Evolutionary conservation across 2,797 vertebrate genomes (phyloP).

Genomic region (Smutsia gigantea): DNA sequence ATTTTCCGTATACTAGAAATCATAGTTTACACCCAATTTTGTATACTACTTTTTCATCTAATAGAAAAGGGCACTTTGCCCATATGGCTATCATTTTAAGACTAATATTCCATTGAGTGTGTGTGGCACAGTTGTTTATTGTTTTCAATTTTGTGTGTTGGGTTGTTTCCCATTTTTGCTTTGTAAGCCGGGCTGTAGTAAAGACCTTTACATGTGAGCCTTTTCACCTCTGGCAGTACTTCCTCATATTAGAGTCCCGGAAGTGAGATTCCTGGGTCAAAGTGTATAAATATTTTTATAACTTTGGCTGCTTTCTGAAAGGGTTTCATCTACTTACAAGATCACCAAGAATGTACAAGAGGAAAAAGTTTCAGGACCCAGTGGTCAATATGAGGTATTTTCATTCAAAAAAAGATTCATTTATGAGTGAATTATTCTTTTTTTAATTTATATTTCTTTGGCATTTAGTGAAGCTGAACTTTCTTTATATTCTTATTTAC

Average conservation of each 20-base stretch:
- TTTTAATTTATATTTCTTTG: background rate
- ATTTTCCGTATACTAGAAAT: background rate
- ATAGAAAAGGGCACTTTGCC: background rate
- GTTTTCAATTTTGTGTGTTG: background rate
- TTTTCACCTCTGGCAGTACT: background rate
- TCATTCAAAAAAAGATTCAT: background rate
- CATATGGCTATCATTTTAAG: background rate
- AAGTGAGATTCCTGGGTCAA: slow-evolving; percentile 18
- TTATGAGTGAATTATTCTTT: background rate
- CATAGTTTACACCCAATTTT: background rate
- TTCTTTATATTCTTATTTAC: slow-evolving; percentile 26
- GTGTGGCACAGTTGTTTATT: background rate
- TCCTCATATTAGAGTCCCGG: background rate
- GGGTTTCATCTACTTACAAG: slow-evolving; percentile 6
- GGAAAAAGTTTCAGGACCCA: background rate
- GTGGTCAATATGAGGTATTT: background rate
- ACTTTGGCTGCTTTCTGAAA: slow-evolving; percentile 52
- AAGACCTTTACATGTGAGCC: background rate
- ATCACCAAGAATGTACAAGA: background rate
- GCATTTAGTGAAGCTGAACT: background rate
- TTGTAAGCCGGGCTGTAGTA: background rate
- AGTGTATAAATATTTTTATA: slow-evolving; percentile 19
- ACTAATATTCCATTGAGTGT: background rate
- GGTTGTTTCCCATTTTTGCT: background rate
- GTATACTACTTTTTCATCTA: background rate